Conservation (phyloP, 1,140 invertebrate species). For the Tetramorium alpestre region DNA sequence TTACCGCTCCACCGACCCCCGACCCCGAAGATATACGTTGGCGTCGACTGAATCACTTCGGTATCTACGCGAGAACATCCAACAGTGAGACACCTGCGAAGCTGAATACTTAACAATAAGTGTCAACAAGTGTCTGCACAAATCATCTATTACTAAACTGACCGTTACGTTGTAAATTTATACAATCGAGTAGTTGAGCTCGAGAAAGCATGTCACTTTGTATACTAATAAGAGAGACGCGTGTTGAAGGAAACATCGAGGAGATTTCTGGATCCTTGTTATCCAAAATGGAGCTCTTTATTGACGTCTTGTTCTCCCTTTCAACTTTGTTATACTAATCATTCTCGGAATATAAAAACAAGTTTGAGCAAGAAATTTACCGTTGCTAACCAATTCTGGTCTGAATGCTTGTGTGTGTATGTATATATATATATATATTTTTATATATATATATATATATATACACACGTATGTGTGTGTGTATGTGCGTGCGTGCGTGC, state of each 20-base stretch:
- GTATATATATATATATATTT: background rate
- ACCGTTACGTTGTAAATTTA: constrained; percentile 71
- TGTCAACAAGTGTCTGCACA: constrained; percentile 37
- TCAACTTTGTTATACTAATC: constrained; percentile 62
- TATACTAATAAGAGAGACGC: constrained; percentile 64
- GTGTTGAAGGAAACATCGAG: background rate
- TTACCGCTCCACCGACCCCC: constrained; percentile 81
- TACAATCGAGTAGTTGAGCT: constrained; percentile 49
- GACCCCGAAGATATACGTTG: constrained; percentile 83
- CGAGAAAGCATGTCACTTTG: constrained; percentile 70
- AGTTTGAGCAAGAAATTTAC: constrained; percentile 21
- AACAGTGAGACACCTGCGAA: constrained; percentile 79
- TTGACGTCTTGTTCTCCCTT: background rate
- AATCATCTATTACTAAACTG: constrained; percentile 50
- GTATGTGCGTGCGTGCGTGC: background rate
- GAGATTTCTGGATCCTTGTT: too few relatives aligned
- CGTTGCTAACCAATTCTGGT: constrained; percentile 9
- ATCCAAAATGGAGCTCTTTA: background rate
- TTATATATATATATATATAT: background rate
- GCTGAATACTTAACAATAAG: constrained; percentile 82
- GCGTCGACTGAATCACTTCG: constrained; percentile 74
- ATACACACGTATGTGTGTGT: background rate
- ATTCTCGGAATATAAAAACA: constrained; percentile 49
- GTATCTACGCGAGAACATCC: constrained; percentile 72
- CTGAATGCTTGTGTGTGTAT: background rate